A percentile compares a stretch with the other conserved stretches of the same genome.
Conservation (phyloP, 2,113 vertebrate species). For the Oncorhynchus tshawytscha region DNA sequence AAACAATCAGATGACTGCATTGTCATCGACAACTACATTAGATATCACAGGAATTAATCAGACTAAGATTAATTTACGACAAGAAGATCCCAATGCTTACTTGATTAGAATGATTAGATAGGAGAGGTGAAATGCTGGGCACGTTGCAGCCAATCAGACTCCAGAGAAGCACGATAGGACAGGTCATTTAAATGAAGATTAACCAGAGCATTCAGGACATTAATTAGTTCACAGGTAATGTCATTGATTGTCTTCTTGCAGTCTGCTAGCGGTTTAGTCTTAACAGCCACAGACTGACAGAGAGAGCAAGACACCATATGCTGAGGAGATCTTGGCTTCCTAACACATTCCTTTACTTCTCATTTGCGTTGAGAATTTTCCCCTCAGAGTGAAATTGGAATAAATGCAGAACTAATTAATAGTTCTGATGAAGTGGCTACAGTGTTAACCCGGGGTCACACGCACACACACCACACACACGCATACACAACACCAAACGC, state of each 20-base stretch:
- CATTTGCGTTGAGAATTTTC: slow-evolving; percentile 35
- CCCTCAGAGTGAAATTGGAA: slow-evolving; percentile 32
- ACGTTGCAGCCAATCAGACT: slow-evolving; percentile 26
- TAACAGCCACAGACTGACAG: slow-evolving; percentile 46
- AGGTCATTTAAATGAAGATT: slow-evolving; percentile 58
- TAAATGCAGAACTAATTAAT: slow-evolving; percentile 54
- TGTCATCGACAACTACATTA: too few relatives aligned
- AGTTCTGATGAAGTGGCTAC: slow-evolving; percentile 41
- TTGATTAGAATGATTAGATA: slow-evolving; percentile 40
- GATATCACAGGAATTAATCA: too few relatives aligned
- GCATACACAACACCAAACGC: too few relatives aligned
- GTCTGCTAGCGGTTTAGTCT: slow-evolving; percentile 41
- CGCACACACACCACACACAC: neutral
- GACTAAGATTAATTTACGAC: too few relatives aligned
- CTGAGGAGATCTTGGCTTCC: slow-evolving; percentile 32
- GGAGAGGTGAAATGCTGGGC: slow-evolving; percentile 37
- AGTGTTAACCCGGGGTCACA: slow-evolving; percentile 22
- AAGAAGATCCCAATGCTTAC: neutral
- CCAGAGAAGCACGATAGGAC: slow-evolving; percentile 38
- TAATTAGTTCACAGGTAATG: slow-evolving; percentile 58
- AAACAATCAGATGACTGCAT: too few relatives aligned
- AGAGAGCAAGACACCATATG: slow-evolving; percentile 52
- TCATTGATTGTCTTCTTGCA: slow-evolving; percentile 39
- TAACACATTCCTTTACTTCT: slow-evolving; percentile 23
- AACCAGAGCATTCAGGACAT: slow-evolving; percentile 41